A percentile compares a stretch with the other conserved stretches of the same genome.
phyloP scores from a whole-genome alignment of 2,113 vertebrate species.

The Capra hircus region DNA sequence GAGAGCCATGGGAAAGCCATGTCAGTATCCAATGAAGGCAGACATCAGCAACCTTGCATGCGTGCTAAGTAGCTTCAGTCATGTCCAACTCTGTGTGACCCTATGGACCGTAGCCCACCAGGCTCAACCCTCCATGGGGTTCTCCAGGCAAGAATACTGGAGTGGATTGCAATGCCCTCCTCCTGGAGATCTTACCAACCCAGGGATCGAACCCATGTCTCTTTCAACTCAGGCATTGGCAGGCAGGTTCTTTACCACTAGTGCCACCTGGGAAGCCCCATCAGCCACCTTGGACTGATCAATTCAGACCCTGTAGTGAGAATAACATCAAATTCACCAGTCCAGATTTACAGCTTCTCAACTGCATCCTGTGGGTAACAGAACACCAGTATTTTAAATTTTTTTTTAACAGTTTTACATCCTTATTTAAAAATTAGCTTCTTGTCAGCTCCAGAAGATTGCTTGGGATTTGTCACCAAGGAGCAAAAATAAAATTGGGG shows the following conservation, averaged over 20 bases:
- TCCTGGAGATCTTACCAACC: background rate
- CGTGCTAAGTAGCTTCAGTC: background rate
- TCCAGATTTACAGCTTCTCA: background rate
- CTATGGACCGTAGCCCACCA: background rate
- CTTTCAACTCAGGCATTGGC: background rate
- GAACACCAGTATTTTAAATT: conserved; percentile 29
- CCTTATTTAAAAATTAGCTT: conserved; percentile 57
- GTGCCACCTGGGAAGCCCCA: background rate
- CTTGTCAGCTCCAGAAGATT: background rate
- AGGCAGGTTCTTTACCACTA: background rate
- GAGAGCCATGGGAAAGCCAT: background rate
- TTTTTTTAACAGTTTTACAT: conserved; percentile 2
- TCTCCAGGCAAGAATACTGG: background rate
- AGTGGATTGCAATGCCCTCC: background rate
- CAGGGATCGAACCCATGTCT: background rate
- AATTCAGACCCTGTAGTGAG: background rate
- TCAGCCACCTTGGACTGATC: background rate
- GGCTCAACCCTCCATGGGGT: background rate
- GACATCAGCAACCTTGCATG: background rate
- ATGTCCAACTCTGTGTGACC: background rate
- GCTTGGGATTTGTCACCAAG: conserved; percentile 38
- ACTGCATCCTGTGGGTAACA: background rate
- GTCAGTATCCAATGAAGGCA: background rate
- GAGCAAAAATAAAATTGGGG: conserved; percentile 38
- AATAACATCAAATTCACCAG: background rate